These are phyloP conservation scores for Sebastes fasciatus DNA, from an alignment of 2,113 vertebrate species.

Conservation along the genomic window DNA sequence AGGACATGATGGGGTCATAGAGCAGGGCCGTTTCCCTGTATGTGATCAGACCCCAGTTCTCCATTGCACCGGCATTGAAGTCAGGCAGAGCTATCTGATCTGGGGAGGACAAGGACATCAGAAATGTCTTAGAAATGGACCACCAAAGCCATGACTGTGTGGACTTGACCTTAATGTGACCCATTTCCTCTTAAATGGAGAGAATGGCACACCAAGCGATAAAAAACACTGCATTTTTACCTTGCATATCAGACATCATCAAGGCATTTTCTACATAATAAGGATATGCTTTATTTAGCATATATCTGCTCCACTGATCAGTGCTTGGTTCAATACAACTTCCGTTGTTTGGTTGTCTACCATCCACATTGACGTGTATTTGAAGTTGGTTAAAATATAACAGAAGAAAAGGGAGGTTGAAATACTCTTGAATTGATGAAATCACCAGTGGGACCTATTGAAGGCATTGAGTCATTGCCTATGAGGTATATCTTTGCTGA, in stretches of 20 bases:
- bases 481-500: not conserved
- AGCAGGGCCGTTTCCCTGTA: conserved; percentile 93
- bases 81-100: conserved; percentile 95
- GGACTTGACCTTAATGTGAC: too few relatives aligned
- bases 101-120: conserved; percentile 58
- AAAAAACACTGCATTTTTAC: not conserved
- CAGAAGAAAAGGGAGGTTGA: not conserved
- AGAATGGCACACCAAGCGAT: too few relatives aligned
- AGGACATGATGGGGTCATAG: conserved; percentile 81
- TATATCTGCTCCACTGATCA: not conserved
- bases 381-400: not conserved
- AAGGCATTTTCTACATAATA: not conserved
- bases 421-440: not conserved
- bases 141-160: not conserved
- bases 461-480: not conserved
- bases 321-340: not conserved
- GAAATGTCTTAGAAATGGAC: not conserved
- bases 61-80: conserved; percentile 95
- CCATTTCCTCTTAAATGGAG: too few relatives aligned
- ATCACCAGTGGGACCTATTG: not conserved
- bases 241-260: not conserved
- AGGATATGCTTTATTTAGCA: not conserved
- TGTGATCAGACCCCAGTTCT: conserved; percentile 98
- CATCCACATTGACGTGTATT: not conserved
- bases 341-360: not conserved